These are phyloP conservation scores for Clarias magur DNA, from an alignment of 2,113 vertebrate genomes.

Conservation along the genomic window DNA sequence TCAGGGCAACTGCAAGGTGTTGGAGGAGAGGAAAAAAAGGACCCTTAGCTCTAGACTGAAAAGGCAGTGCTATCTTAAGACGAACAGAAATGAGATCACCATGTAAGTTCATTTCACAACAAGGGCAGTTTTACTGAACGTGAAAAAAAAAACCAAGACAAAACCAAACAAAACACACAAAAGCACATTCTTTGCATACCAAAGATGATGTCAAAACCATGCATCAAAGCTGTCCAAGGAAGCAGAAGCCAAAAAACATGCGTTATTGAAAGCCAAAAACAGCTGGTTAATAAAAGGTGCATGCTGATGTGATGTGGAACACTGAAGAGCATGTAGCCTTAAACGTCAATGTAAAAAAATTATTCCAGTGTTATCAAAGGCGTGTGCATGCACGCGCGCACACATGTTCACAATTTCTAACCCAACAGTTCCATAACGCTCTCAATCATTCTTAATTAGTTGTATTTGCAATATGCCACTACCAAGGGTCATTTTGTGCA, in stretches of 20 bases:
- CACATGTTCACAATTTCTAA: neutral
- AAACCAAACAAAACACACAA: too few relatives aligned
- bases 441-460: neutral
- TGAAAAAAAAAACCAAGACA: neutral
- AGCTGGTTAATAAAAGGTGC: too few relatives aligned
- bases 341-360: neutral
- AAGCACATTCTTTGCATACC: neutral
- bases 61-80: constrained; percentile 42
- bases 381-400: neutral
- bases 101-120: constrained; percentile 36
- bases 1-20: constrained; percentile 44
- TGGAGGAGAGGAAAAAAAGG: constrained; percentile 1
- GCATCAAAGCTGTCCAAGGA: neutral
- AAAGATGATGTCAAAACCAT: neutral
- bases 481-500: neutral
- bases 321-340: neutral
- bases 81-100: constrained; percentile 31
- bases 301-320: neutral
- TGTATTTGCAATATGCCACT: neutral
- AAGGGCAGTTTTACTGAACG: constrained; percentile 20
- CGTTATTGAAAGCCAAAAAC: neutral
- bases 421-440: neutral
- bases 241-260: neutral
- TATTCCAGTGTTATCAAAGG: neutral
- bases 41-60: constrained; percentile 31